phyloP scores from a whole-genome alignment of 2,888 invertebrate genomes.

The Cheilosia scutellata region DNA sequence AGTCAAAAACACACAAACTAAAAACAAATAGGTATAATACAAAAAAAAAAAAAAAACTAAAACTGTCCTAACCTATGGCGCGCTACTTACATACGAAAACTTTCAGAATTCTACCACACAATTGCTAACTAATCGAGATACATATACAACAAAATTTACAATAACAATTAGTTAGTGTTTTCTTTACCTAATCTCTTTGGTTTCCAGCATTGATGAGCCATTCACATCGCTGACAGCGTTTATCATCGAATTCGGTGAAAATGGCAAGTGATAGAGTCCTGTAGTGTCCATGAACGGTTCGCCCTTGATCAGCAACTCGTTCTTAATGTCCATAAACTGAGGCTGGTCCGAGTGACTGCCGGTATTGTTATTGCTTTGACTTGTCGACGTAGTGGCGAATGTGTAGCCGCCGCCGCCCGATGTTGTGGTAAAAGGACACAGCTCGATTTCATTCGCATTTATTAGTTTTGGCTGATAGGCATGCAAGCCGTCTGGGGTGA shows the following conservation, averaged over 20 bases:
- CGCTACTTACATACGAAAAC: not conserved
- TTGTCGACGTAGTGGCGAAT: slow-evolving; percentile 51
- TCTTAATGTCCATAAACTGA: slow-evolving; percentile 83
- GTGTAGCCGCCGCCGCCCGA: slow-evolving; percentile 58
- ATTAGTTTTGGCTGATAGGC: slow-evolving; percentile 79
- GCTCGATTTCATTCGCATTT: slow-evolving; percentile 77
- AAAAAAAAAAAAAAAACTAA: not conserved
- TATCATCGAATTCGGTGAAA: slow-evolving; percentile 83
- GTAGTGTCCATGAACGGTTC: slow-evolving; percentile 82
- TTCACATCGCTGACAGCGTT: slow-evolving; percentile 83
- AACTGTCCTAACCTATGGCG: slow-evolving; percentile 22
- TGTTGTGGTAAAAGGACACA: slow-evolving; percentile 81
- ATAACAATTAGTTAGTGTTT: slow-evolving; percentile 11
- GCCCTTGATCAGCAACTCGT: slow-evolving; percentile 81
- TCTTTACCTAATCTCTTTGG: slow-evolving; percentile 84
- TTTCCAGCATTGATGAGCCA: slow-evolving; percentile 82
- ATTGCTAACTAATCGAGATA: slow-evolving; percentile 2
- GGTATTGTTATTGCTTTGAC: slow-evolving; percentile 74
- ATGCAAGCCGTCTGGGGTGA: slow-evolving; percentile 82
- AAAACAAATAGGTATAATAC: not conserved
- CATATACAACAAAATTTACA: slow-evolving; percentile 19
- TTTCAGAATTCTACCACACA: slow-evolving; percentile 20
- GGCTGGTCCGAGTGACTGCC: slow-evolving; percentile 78
- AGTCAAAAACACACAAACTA: slow-evolving; percentile 15
- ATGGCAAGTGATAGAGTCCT: slow-evolving; percentile 83